Evolutionary conservation across 2,113 vertebrate genomes (phyloP).

Genomic region (Psettodes erumei): DNA sequence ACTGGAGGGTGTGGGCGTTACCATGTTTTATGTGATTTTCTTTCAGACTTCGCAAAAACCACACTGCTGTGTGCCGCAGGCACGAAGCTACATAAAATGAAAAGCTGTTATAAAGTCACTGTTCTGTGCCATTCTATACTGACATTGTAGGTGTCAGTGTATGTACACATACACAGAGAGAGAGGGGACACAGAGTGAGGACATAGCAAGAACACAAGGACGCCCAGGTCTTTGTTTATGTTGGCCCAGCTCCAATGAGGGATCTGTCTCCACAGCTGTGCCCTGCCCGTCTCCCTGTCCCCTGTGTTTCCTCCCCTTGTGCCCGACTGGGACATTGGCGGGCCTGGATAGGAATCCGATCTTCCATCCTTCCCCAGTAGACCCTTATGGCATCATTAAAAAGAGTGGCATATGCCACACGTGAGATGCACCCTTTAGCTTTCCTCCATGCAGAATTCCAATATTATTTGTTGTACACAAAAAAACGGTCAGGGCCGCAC

Average conservation of each 20-base stretch:
- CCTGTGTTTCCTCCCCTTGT: constrained; percentile 45
- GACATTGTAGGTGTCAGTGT: constrained; percentile 47
- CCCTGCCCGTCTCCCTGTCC: constrained; percentile 58
- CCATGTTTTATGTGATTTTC: constrained; percentile 37
- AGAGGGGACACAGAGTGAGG: constrained; percentile 47
- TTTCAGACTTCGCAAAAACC: constrained; percentile 15
- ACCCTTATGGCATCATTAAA: constrained; percentile 43
- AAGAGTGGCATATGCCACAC: constrained; percentile 39
- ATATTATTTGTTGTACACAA: not conserved
- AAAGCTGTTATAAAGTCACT: constrained; percentile 41
- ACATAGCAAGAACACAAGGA: constrained; percentile 61
- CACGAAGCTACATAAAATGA: constrained; percentile 30
- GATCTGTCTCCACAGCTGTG: constrained; percentile 76
- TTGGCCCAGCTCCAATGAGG: constrained; percentile 72
- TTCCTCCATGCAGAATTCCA: not conserved
- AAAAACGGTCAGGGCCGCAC: not conserved
- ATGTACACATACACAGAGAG: constrained; percentile 26
- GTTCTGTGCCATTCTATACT: constrained; percentile 21
- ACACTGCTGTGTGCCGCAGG: not conserved
- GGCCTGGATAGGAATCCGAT: constrained; percentile 52
- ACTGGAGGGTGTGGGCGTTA: constrained; percentile 17
- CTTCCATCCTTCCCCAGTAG: constrained; percentile 35
- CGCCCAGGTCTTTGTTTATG: constrained; percentile 56
- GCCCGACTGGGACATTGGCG: constrained; percentile 67
- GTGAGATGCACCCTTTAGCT: not conserved